Evolutionary conservation across 2,797 vertebrate genomes (phyloP).

Genomic region (Sebastes trivittatus): DNA sequence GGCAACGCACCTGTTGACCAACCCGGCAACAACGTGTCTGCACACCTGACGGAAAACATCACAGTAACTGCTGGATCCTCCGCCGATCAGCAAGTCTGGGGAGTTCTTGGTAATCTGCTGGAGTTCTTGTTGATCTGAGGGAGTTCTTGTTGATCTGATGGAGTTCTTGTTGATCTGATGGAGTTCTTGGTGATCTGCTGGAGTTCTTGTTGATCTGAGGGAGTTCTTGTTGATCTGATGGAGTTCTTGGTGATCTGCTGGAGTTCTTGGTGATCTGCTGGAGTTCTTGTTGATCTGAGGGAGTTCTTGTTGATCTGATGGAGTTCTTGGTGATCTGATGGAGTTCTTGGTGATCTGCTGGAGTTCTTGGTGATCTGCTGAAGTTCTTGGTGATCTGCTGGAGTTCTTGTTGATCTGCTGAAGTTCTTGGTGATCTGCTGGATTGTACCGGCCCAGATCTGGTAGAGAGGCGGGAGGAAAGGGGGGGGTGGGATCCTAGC

Average conservation of each 20-base stretch:
- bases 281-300: not conserved
- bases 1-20: not conserved
- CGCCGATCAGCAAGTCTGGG: not conserved
- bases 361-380: not conserved
- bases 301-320: not conserved
- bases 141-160: not conserved
- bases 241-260: not conserved
- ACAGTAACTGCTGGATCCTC: not conserved
- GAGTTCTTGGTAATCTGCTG: not conserved
- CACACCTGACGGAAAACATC: not conserved
- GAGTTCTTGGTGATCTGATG: not conserved
- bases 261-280: not conserved
- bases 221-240: not conserved
- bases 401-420: not conserved
- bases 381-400: not conserved
- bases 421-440: not conserved
- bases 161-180: not conserved
- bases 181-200: not conserved
- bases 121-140: not conserved
- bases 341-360: not conserved
- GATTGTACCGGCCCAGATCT: not conserved
- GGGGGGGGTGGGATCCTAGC: not conserved
- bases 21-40: not conserved
- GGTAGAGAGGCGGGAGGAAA: not conserved
- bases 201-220: not conserved